Percentiles rank a stretch among this genome's conserved stretches.
Conservation (phyloP, 2,888 invertebrate species). For the Drosophila kanekoi region DNA sequence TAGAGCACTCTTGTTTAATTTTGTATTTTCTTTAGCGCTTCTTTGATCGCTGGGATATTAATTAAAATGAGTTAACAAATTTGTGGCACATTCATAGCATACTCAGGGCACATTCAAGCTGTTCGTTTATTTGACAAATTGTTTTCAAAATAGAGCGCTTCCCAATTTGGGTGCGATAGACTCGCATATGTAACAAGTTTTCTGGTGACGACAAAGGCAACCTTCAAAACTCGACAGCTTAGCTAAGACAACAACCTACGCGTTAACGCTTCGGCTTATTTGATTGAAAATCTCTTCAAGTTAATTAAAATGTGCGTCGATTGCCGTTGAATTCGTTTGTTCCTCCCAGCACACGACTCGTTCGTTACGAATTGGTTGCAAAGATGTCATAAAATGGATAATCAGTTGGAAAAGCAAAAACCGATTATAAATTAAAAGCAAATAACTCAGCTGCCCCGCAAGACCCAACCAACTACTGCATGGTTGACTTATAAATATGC, state of each 20-base stretch:
- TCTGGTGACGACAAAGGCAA: slow-evolving; percentile 24
- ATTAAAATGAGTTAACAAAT: slow-evolving; percentile 54
- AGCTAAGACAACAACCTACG: slow-evolving; percentile 43
- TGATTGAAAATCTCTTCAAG: slow-evolving; percentile 52
- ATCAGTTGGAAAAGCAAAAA: slow-evolving; percentile 30
- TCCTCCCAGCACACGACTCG: slow-evolving; percentile 6
- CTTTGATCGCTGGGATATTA: slow-evolving; percentile 44
- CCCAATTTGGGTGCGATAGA: slow-evolving; percentile 3
- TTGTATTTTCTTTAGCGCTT: neutral
- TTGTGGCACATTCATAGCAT: slow-evolving; percentile 33
- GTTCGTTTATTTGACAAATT: slow-evolving; percentile 27
- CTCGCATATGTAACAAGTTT: slow-evolving; percentile 20
- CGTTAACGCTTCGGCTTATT: slow-evolving; percentile 23
- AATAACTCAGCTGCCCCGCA: slow-evolving; percentile 28
- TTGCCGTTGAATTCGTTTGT: slow-evolving; percentile 30
- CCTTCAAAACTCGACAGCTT: slow-evolving; percentile 37
- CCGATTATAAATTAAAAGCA: slow-evolving; percentile 53
- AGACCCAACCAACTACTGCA: slow-evolving; percentile 22
- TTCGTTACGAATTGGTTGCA: slow-evolving; percentile 37
- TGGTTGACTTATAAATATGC: slow-evolving; percentile 67
- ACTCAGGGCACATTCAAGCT: slow-evolving; percentile 6
- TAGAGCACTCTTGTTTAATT: neutral
- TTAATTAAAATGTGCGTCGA: slow-evolving; percentile 38
- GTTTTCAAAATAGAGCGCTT: slow-evolving; percentile 20
- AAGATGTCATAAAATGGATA: slow-evolving; percentile 46